Conservation (phyloP, 2,888 invertebrate species). For the Drosophila dives region DNA sequence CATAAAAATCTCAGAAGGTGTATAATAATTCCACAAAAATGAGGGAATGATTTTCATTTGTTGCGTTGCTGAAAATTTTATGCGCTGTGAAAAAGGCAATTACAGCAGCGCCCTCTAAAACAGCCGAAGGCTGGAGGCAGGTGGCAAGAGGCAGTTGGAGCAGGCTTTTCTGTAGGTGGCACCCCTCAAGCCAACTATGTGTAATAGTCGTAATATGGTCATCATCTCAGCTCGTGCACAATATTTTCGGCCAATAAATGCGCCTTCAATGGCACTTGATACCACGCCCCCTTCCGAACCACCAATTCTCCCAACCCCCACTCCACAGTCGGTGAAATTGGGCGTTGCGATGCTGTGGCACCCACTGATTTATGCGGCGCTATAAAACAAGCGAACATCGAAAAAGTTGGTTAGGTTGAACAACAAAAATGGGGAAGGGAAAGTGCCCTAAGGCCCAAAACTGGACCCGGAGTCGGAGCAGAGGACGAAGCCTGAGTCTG, state of each 20-base stretch:
- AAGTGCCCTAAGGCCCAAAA: not conserved
- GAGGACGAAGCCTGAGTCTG: conserved; percentile 1
- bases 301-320: not conserved
- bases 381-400: conserved; percentile 48
- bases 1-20: not conserved
- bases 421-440: conserved; percentile 1
- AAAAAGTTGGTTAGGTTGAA: conserved; percentile 4
- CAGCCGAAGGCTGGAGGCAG: not conserved
- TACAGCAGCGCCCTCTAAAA: conserved; percentile 40
- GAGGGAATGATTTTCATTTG: conserved; percentile 65
- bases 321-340: not conserved
- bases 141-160: not conserved
- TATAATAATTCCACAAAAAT: conserved; percentile 3
- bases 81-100: conserved; percentile 66
- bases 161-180: not conserved
- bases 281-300: conserved; percentile 39
- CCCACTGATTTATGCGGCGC: conserved; percentile 67
- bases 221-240: conserved; percentile 45
- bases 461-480: not conserved
- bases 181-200: conserved; percentile 39
- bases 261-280: conserved; percentile 26
- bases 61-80: conserved; percentile 74
- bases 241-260: conserved; percentile 61
- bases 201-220: conserved; percentile 56
- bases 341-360: conserved; percentile 15